Conservation (phyloP, 2,797 vertebrate genomes). For the Sebastes iracundus region DNA sequence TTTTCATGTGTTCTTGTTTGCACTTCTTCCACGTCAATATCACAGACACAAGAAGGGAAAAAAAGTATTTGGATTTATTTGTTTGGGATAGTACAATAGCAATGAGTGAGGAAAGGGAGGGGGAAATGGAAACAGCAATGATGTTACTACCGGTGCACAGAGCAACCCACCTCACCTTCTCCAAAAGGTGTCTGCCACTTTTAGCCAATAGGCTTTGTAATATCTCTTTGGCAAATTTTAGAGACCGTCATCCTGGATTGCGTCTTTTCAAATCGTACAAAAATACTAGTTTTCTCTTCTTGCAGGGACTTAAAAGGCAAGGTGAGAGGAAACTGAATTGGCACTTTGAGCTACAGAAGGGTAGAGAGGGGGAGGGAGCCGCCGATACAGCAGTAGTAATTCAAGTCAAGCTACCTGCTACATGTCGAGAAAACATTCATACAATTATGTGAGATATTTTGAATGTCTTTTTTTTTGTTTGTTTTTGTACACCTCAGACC, state of each 20-base stretch:
- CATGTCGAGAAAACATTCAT: conserved; percentile 73
- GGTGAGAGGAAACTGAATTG: conserved; percentile 65
- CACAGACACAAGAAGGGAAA: conserved; percentile 58
- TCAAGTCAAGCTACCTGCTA: conserved; percentile 77
- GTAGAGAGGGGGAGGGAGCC: conserved; percentile 50
- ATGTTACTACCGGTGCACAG: conserved; percentile 76
- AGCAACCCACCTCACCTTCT: conserved; percentile 70
- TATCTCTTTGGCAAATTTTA: conserved; percentile 91
- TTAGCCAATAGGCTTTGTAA: conserved; percentile 61
- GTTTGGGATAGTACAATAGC: conserved; percentile 79
- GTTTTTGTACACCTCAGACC: conserved; percentile 46
- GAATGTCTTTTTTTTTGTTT: conserved; percentile 16
- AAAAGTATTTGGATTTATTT: conserved; percentile 82
- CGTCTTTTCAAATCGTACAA: conserved; percentile 79
- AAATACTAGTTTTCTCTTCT: conserved; percentile 82
- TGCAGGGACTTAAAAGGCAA: conserved; percentile 68
- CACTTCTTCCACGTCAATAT: neutral
- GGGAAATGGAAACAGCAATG: conserved; percentile 67
- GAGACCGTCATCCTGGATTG: conserved; percentile 69
- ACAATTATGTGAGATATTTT: conserved; percentile 66
- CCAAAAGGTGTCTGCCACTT: conserved; percentile 54
- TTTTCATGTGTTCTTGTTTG: conserved; percentile 8
- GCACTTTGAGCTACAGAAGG: conserved; percentile 70
- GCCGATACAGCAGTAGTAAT: conserved; percentile 74
- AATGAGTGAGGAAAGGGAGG: conserved; percentile 55